Evolutionary conservation across 2,797 vertebrate genomes (phyloP), one percentile per base, ranked within the genome.

Genomic region (Poecile montanus): DNA sequence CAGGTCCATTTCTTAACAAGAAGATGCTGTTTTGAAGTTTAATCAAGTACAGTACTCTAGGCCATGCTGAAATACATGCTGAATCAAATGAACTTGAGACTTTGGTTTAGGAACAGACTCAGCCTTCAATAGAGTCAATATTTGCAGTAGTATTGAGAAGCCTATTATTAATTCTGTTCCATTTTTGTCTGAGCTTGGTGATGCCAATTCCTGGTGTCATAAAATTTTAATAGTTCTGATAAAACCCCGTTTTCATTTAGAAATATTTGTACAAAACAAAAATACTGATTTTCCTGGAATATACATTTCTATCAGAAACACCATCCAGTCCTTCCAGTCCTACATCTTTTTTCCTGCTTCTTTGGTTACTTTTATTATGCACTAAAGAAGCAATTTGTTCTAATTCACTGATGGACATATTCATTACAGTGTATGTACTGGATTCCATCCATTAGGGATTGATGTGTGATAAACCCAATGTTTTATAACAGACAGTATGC

Each of bases 401-500:
- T 66, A 62, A 68, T 47, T 63, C 29, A 30, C 34, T 79, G 36
- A 38, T 40, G 11, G 27, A 47, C 23, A 29, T 42, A n/a, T 11
- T 60, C 22, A 38, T 72, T 58, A 18, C 38, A 56, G 16, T 36
- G 4, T 54, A 7, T 40, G 12, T 67, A 7, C n/a, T 9, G 12
- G 71, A 26, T 58, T 80, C n/a, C 10, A 47, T 70, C 18, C 9
- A 3, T 50, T 45, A 9, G 22, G 32, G 57, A 56, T 10, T 87
- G 27, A 21, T 7, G 19, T 92, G 40, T 93, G 51, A n/a, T 56
- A 76, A 93, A 56, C 65, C 9, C 25, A 15, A 40, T 83, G 15
- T 94, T 93, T 94, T 87, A 3, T 84, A 60, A 58, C 95, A 99
- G 99, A 87, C 67, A 97, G 17, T 4, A 23, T 6, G 99, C 98